These are phyloP conservation scores for Meloidogyne chitwoodi DNA, from an alignment of 1,140 invertebrate genomes.

Conservation along the genomic window DNA sequence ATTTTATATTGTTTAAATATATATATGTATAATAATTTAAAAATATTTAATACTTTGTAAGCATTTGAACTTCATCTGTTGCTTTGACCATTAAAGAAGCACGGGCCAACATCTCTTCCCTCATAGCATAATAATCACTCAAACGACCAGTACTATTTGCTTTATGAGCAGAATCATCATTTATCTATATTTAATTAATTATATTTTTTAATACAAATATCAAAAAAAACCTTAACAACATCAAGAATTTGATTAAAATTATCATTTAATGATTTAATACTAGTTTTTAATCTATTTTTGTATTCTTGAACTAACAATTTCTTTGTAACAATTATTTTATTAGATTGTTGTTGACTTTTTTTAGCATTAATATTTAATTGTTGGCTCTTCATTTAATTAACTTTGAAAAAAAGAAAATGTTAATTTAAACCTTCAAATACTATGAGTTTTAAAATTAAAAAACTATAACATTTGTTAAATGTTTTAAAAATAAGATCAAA, in stretches of 20 bases:
- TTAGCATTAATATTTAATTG: not conserved
- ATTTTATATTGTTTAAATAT: constrained; percentile 20
- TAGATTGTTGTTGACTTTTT: not conserved
- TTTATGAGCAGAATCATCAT: constrained; percentile 23
- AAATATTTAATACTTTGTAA: constrained; percentile 13
- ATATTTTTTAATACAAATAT: not conserved
- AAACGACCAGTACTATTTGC: constrained; percentile 20
- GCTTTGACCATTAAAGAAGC: constrained; percentile 37
- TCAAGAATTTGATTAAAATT: constrained; percentile 27
- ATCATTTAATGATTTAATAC: constrained; percentile 35
- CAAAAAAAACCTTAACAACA: constrained; percentile 35
- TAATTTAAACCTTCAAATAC: too few relatives aligned
- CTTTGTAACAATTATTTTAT: constrained; percentile 31
- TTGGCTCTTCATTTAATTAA: not conserved
- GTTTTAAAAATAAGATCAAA: not conserved
- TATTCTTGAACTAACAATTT: constrained; percentile 35
- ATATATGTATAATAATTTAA: not conserved
- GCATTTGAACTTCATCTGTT: constrained; percentile 21
- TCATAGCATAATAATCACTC: constrained; percentile 32
- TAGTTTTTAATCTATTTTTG: constrained; percentile 29
- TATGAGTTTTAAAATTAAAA: too few relatives aligned
- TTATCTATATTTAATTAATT: constrained; percentile 17
- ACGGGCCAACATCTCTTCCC: constrained; percentile 32
- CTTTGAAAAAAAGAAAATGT: too few relatives aligned
- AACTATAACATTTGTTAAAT: too few relatives aligned